A percentile compares a stretch with the other conserved stretches of the same genome.
These are phyloP conservation scores for Trigoniulus corallinus DNA, from an alignment of 1,140 invertebrate species.

Conservation along the genomic window DNA sequence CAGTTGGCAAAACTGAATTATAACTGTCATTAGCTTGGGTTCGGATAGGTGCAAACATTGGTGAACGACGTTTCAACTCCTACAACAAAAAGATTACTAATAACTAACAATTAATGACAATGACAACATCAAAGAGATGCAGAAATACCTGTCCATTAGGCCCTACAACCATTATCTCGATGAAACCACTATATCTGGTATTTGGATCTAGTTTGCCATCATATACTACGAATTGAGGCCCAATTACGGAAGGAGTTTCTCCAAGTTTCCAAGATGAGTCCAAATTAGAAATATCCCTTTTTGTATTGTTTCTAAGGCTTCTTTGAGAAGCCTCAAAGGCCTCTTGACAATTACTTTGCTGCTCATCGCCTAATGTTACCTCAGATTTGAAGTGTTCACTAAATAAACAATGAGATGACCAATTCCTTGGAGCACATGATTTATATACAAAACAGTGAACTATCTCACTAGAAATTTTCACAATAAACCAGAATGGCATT, in stretches of 20 bases:
- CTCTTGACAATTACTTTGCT: conserved; percentile 25
- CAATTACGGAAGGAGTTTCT: background rate
- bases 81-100: conserved; percentile 7
- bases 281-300: conserved; percentile 1
- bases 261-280: too few relatives aligned
- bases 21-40: conserved; percentile 1
- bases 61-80: conserved; percentile 30
- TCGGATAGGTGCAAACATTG: conserved; percentile 10
- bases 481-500: too few relatives aligned
- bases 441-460: too few relatives aligned
- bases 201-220: conserved; percentile 55
- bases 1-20: conserved; percentile 13
- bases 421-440: too few relatives aligned
- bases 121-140: background rate
- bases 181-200: conserved; percentile 63
- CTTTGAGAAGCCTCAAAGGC: conserved; percentile 15
- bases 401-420: conserved; percentile 13
- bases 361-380: conserved; percentile 46
- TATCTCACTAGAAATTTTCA: too few relatives aligned
- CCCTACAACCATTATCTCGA: conserved; percentile 33
- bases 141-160: background rate
- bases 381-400: conserved; percentile 36
- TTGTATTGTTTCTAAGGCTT: background rate
- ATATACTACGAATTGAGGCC: conserved; percentile 3
- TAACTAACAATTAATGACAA: background rate